Evolutionary conservation across 2,797 vertebrate species (phyloP).

Genomic region (Xiphorhynchus erythropygius): DNA sequence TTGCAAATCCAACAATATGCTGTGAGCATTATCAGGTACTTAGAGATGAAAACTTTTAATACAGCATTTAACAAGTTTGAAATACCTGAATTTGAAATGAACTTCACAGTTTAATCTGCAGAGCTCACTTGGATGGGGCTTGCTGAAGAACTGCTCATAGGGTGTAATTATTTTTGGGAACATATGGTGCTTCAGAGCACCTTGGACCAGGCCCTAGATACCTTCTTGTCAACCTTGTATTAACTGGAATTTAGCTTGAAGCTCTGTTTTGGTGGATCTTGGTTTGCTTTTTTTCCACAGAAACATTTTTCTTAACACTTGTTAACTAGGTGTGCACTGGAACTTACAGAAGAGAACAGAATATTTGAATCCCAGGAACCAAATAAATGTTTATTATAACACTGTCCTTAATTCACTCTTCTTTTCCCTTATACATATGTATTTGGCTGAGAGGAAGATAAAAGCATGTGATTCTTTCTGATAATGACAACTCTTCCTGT

Average conservation of each 20-base stretch:
- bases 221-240: neutral
- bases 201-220: neutral
- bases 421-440: neutral
- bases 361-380: neutral
- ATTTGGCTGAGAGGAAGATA: neutral
- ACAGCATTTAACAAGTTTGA: neutral
- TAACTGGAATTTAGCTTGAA: neutral
- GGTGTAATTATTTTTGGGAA: neutral
- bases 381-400: neutral
- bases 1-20: neutral
- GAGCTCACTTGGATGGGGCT: neutral
- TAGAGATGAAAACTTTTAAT: neutral
- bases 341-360: neutral
- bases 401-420: neutral
- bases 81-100: neutral
- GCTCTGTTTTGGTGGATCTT: neutral
- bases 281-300: neutral
- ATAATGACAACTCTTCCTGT: conserved; percentile 3
- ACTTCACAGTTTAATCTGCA: neutral
- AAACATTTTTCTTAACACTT: neutral
- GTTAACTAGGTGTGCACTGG: neutral
- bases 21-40: neutral
- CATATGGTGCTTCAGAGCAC: neutral
- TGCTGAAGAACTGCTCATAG: neutral
- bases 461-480: neutral